These are phyloP conservation scores for Aphelocoma californica DNA, from an alignment of 2,797 vertebrate species.

Conservation along the genomic window DNA sequence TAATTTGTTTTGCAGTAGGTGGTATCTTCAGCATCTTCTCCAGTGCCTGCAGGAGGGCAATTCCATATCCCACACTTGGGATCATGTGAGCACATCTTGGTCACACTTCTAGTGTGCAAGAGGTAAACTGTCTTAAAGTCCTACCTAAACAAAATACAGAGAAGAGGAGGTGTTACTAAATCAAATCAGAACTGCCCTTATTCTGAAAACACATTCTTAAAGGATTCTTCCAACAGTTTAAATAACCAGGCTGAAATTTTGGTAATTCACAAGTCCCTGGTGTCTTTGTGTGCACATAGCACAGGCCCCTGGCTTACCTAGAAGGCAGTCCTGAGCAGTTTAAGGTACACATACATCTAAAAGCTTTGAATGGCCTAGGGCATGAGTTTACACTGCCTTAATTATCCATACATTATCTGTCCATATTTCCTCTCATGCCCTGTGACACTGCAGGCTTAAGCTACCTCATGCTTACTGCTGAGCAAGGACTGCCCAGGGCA, in stretches of 20 bases:
- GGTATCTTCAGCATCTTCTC: background rate
- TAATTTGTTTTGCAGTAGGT: background rate
- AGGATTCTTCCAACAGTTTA: background rate
- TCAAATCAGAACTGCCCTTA: background rate
- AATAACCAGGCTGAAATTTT: background rate
- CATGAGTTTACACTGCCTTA: background rate
- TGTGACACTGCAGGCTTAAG: background rate
- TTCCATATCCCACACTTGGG: rapidly evolving
- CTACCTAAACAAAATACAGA: background rate
- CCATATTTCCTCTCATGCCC: background rate
- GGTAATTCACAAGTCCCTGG: background rate
- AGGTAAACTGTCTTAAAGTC: background rate
- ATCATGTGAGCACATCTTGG: background rate
- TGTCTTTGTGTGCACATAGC: background rate
- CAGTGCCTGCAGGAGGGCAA: background rate
- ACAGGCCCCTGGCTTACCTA: background rate
- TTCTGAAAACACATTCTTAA: background rate
- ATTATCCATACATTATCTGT: background rate
- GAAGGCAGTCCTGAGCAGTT: background rate
- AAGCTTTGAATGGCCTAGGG: background rate
- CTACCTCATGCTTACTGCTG: background rate
- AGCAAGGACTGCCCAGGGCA: background rate
- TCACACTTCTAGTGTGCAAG: background rate
- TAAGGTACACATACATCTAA: background rate
- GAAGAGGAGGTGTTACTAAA: background rate